Evolutionary conservation across 2,888 invertebrate genomes (phyloP).

Genomic region (Oscheius sp.): DNA sequence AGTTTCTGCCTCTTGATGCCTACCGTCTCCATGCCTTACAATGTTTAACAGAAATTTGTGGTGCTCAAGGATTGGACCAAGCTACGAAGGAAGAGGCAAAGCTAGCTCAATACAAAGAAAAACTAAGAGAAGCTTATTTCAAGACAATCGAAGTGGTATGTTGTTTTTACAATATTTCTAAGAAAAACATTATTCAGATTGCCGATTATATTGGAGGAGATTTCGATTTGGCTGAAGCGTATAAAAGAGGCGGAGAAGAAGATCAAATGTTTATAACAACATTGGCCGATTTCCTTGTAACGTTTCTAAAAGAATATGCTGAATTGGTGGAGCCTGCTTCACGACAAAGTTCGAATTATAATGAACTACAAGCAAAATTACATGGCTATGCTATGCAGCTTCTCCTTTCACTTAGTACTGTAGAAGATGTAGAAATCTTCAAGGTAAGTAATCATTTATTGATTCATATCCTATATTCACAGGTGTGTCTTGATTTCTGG

Average conservation of each 20-base stretch:
- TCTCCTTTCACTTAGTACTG: slow-evolving; percentile 80
- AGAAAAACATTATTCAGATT: neutral
- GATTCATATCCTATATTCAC: too few relatives aligned
- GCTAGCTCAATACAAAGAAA: slow-evolving; percentile 82
- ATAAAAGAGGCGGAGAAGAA: slow-evolving; percentile 89
- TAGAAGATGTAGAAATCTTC: slow-evolving; percentile 98
- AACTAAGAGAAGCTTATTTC: slow-evolving; percentile 87
- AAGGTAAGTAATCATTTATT: slow-evolving; percentile 74
- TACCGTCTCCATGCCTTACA: slow-evolving; percentile 97
- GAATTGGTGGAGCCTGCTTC: slow-evolving; percentile 67
- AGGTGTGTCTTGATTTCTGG: slow-evolving; percentile 98
- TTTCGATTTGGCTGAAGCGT: slow-evolving; percentile 93
- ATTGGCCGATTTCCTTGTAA: slow-evolving; percentile 93
- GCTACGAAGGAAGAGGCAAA: neutral
- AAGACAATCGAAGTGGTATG: slow-evolving; percentile 88
- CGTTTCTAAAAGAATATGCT: slow-evolving; percentile 95
- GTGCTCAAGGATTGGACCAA: slow-evolving; percentile 71
- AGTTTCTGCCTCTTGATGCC: slow-evolving; percentile 94
- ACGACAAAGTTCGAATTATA: neutral
- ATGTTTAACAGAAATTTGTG: slow-evolving; percentile 93
- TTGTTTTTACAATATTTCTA: neutral
- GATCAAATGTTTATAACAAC: slow-evolving; percentile 98
- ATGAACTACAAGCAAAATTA: slow-evolving; percentile 20
- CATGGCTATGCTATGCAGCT: slow-evolving; percentile 70
- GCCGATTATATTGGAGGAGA: slow-evolving; percentile 31